Percentiles rank a stretch among this genome's conserved stretches.
These are phyloP conservation scores for Megalopta genalis DNA, from an alignment of 1,140 invertebrate genomes.

Conservation along the genomic window DNA sequence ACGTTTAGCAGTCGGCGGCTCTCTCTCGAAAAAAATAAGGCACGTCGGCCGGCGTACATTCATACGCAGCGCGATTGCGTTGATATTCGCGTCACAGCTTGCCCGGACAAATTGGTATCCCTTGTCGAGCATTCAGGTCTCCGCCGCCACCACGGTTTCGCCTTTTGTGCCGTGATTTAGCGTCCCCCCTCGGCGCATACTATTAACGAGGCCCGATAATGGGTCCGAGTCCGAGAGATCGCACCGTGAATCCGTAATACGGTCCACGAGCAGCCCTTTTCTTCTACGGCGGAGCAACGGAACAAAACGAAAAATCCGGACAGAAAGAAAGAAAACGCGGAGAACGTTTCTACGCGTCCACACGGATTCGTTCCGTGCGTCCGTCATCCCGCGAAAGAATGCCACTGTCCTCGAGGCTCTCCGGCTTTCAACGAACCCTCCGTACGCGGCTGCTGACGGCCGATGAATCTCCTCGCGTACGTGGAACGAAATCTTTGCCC, in stretches of 20 bases:
- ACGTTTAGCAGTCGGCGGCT: too few relatives aligned
- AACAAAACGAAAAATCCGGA: too few relatives aligned
- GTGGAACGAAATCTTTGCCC: constrained; percentile 43
- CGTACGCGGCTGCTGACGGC: constrained; percentile 21
- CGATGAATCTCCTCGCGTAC: constrained; percentile 36
- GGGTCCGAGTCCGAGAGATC: constrained; percentile 63
- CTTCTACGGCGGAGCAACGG: constrained; percentile 24
- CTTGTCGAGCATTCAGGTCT: constrained; percentile 56
- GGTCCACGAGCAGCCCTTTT: constrained; percentile 58
- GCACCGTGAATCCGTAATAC: constrained; percentile 74
- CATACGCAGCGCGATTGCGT: constrained; percentile 19
- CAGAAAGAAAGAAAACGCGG: constrained; percentile 38
- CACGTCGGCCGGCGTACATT: too few relatives aligned
- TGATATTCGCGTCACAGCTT: constrained; percentile 72
- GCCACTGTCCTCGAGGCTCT: constrained; percentile 33
- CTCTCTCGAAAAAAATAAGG: too few relatives aligned
- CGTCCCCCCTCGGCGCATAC: constrained; percentile 65
- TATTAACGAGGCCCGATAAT: constrained; percentile 69
- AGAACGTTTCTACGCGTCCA: constrained; percentile 45
- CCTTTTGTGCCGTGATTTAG: constrained; percentile 71
- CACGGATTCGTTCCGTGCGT: constrained; percentile 71
- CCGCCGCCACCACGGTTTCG: constrained; percentile 32
- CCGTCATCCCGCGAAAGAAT: constrained; percentile 50
- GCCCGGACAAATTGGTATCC: constrained; percentile 76
- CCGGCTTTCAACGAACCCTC: constrained; percentile 39